A percentile compares a stretch with the other conserved stretches of the same genome.
phyloP scores from a whole-genome alignment of 2,113 vertebrate species.

The Microtus pennsylvanicus region DNA sequence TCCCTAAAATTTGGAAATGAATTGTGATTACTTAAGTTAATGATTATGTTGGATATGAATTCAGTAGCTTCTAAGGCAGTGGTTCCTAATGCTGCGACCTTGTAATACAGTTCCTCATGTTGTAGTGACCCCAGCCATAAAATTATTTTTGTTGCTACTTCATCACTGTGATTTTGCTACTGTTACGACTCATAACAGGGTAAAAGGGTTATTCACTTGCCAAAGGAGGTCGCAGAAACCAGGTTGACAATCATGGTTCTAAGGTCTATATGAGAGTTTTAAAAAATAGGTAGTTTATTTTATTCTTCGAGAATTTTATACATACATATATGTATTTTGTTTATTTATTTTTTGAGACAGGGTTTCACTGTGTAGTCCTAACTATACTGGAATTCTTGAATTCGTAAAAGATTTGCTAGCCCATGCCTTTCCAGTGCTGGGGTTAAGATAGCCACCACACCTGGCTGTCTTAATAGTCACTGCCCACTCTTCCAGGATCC shows the following conservation, averaged over 20 bases:
- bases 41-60: conserved; percentile 50
- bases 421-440: background rate
- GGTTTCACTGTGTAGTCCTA: background rate
- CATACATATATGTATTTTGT: background rate
- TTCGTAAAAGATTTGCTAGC: background rate
- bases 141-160: background rate
- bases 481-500: background rate
- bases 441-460: background rate
- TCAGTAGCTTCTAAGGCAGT: background rate
- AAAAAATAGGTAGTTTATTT: background rate
- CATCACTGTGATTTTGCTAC: background rate
- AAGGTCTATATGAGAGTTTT: background rate
- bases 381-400: background rate
- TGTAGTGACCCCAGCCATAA: background rate
- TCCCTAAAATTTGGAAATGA: conserved; percentile 41
- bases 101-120: background rate
- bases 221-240: background rate
- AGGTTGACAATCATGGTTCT: conserved; percentile 19
- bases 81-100: background rate
- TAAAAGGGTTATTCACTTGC: background rate
- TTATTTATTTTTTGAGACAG: background rate
- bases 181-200: background rate
- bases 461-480: background rate
- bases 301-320: background rate
- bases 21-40: conserved; percentile 50